Conservation (phyloP, 2,797 vertebrate genomes). For the Pseudochirops corinnae region DNA sequence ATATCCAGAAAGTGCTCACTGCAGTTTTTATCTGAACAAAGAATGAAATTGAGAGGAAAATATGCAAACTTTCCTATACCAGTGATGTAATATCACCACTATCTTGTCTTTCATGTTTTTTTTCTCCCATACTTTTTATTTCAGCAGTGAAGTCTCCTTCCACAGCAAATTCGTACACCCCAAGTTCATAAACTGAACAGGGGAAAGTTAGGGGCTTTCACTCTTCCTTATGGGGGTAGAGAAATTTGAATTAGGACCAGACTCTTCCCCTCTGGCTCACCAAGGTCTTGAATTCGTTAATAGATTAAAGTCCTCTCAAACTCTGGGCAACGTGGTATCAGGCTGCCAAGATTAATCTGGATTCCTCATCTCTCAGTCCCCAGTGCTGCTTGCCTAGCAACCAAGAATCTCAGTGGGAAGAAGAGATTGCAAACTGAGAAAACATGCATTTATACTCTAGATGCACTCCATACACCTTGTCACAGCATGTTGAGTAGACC, state of each 20-base stretch:
- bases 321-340: background rate
- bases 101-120: background rate
- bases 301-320: background rate
- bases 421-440: background rate
- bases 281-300: background rate
- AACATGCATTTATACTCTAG: background rate
- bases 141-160: background rate
- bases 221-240: background rate
- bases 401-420: background rate
- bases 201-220: background rate
- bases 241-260: background rate
- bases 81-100: background rate
- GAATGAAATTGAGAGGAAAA: background rate
- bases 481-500: background rate
- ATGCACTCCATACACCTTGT: background rate
- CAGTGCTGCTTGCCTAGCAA: background rate
- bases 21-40: background rate
- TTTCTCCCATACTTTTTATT: background rate
- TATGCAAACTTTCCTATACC: background rate
- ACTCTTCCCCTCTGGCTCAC: background rate
- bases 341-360: background rate
- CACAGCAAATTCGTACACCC: background rate
- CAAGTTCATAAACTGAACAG: background rate
- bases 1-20: background rate
- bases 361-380: background rate